These are phyloP conservation scores for Geotrupes spiniger DNA, from an alignment of 2,888 invertebrate species.

Conservation along the genomic window DNA sequence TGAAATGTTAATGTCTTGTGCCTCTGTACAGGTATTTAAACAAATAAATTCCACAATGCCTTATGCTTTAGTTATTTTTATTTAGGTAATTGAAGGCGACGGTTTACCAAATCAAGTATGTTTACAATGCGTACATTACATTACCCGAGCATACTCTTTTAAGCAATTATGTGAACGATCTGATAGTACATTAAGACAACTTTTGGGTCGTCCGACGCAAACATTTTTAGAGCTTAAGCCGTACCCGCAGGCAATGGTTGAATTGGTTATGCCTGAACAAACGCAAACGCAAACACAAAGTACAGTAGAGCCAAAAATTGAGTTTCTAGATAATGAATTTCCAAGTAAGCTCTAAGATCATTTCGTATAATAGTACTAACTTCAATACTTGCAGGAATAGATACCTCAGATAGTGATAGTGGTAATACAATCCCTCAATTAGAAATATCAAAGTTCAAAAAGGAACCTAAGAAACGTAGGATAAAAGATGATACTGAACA, in stretches of 20 bases:
- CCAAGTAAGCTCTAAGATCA: constrained; percentile 11
- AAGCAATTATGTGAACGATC: constrained; percentile 47
- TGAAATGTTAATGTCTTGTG: constrained; percentile 46
- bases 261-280: constrained; percentile 12
- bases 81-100: constrained; percentile 43
- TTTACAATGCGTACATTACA: constrained; percentile 44
- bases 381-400: constrained; percentile 16
- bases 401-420: constrained; percentile 20
- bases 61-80: neutral
- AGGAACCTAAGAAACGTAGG: constrained; percentile 20
- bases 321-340: constrained; percentile 10
- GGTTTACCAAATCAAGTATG: constrained; percentile 47
- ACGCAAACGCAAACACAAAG: neutral
- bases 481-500: constrained; percentile 45
- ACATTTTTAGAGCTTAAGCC: constrained; percentile 26
- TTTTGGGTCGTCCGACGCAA: constrained; percentile 33
- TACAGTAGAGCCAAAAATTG: constrained; percentile 11
- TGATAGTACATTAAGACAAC: constrained; percentile 41
- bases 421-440: constrained; percentile 6
- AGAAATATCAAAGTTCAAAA: constrained; percentile 4
- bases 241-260: constrained; percentile 8
- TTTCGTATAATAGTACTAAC: no score
- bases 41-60: constrained; percentile 5
- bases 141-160: constrained; percentile 44
- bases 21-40: constrained; percentile 42